A percentile compares a stretch with the other conserved stretches of the same genome.
phyloP scores from a whole-genome alignment of 2,113 vertebrate species.

The Riparia riparia region DNA sequence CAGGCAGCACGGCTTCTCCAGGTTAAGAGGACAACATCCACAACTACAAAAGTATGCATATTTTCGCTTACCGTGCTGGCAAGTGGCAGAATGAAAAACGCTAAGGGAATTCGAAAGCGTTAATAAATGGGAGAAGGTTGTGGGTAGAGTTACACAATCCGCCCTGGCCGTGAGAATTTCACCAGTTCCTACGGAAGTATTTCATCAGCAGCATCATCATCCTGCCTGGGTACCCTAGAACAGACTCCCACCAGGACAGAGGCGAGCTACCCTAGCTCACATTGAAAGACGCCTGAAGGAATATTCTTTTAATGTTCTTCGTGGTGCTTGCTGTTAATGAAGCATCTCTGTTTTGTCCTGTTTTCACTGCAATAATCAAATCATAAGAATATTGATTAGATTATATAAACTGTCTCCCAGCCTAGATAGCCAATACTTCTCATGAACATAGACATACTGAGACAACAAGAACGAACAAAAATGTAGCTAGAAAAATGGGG shows the following conservation, averaged over 20 bases:
- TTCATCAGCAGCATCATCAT: background rate
- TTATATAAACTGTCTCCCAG: background rate
- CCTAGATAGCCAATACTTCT: background rate
- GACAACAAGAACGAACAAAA: background rate
- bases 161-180: background rate
- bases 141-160: background rate
- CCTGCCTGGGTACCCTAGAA: background rate
- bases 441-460: background rate
- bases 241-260: background rate
- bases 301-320: background rate
- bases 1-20: background rate
- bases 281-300: background rate
- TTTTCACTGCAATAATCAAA: background rate
- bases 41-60: accelerated
- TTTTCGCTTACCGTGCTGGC: background rate
- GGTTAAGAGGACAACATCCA: background rate
- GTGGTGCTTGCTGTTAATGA: background rate
- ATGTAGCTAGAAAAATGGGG: too few relatives aligned
- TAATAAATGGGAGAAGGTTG: accelerated
- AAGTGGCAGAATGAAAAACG: background rate
- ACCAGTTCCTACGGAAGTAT: background rate
- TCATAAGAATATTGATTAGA: background rate
- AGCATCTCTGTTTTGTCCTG: background rate
- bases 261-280: background rate
- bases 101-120: accelerated